Conservation (phyloP, 1,140 invertebrate species). For the Frieseomelitta varia region DNA sequence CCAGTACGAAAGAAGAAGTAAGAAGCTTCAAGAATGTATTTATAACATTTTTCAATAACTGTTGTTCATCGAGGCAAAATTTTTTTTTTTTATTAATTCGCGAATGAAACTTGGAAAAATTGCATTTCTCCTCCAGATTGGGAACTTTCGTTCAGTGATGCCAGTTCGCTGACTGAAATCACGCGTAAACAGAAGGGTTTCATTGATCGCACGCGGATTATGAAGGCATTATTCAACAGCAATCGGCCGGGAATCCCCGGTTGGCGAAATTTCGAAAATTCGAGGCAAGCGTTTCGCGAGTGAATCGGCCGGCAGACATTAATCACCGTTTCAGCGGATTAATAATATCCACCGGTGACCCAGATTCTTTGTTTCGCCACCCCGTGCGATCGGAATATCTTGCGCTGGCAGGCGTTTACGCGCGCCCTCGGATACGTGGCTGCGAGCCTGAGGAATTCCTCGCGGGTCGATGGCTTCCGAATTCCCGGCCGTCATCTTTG, state of each 20-base stretch:
- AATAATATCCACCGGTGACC: conserved; percentile 45
- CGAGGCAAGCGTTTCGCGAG: conserved; percentile 37
- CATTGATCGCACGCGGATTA: conserved; percentile 29
- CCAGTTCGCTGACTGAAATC: background rate
- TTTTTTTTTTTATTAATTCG: background rate
- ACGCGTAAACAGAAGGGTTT: conserved; percentile 9
- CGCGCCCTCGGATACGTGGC: background rate
- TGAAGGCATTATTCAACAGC: conserved; percentile 26
- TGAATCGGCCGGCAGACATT: conserved; percentile 26
- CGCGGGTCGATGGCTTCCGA: background rate
- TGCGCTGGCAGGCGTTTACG: background rate
- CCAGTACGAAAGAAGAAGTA: too few relatives aligned
- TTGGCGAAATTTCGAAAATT: conserved; percentile 38
- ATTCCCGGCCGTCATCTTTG: background rate
- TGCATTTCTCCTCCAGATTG: background rate
- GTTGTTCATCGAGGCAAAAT: too few relatives aligned
- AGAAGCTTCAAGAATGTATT: too few relatives aligned
- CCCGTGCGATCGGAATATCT: conserved; percentile 6
- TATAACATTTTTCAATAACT: too few relatives aligned
- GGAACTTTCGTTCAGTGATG: background rate
- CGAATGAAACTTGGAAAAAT: background rate
- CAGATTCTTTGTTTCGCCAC: conserved; percentile 37
- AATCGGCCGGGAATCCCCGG: conserved; percentile 9
- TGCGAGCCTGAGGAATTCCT: conserved; percentile 20
- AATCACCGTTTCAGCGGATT: conserved; percentile 48